Conservation (phyloP, 2,888 invertebrate genomes). For the Acleris emargana region DNA sequence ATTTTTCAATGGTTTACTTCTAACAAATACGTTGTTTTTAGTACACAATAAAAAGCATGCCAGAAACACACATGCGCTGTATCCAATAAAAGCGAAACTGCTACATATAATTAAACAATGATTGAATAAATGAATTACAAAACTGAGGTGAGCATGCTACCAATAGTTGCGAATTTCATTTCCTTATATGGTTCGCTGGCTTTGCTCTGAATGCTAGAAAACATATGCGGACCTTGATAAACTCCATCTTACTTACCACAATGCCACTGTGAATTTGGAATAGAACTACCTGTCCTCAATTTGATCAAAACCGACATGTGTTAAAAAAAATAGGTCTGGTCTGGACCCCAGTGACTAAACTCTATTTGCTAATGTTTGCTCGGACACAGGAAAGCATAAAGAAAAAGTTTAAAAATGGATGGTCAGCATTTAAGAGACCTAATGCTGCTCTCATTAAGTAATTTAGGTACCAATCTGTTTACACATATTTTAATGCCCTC, state of each 20-base stretch:
- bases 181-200: too few species aligned
- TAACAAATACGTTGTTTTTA: slow-evolving; percentile 12
- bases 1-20: not conserved
- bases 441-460: too few species aligned
- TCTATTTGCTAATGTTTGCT: too few species aligned
- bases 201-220: too few species aligned
- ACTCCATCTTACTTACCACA: not conserved
- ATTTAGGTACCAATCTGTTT: not conserved
- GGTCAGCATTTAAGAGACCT: too few species aligned
- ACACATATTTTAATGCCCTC: slow-evolving; percentile 4
- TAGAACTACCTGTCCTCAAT: too few species aligned
- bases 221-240: too few species aligned
- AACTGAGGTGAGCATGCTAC: not conserved
- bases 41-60: slow-evolving; percentile 32
- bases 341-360: too few species aligned
- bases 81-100: slow-evolving; percentile 19
- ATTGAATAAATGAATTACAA: not conserved
- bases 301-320: too few species aligned
- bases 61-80: slow-evolving; percentile 32
- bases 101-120: slow-evolving; percentile 2
- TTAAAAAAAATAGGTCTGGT: too few species aligned
- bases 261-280: not conserved
- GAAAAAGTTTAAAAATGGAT: too few species aligned
- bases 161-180: not conserved
- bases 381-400: too few species aligned